These are phyloP conservation scores for Perizoma affinitatum DNA, from an alignment of 2,888 invertebrate species.

Conservation along the genomic window DNA sequence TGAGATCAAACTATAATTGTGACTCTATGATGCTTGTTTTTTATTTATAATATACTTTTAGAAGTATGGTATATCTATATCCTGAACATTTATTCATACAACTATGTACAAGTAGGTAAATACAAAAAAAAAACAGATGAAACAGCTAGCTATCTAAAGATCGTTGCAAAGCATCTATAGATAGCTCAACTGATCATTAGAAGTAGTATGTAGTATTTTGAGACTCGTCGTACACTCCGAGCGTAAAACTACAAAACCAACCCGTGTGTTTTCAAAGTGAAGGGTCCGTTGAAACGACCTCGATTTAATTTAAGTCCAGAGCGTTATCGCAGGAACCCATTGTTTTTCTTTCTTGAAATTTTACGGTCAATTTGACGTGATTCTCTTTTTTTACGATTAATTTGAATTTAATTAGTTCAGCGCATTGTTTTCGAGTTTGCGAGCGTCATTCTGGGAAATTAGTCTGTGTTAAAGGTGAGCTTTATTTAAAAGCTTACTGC, in stretches of 20 bases:
- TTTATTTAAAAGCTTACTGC: slow-evolving; percentile 15
- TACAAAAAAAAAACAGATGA: too few species aligned
- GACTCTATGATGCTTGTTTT: too few species aligned
- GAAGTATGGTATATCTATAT: too few species aligned
- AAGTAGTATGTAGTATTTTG: background rate
- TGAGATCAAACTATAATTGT: too few species aligned
- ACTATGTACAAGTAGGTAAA: too few species aligned
- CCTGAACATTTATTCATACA: too few species aligned
- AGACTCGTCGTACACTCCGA: background rate
- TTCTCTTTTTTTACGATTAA: slow-evolving; percentile 76
- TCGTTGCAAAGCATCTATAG: too few species aligned
- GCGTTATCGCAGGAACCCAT: slow-evolving; percentile 79
- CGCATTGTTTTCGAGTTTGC: slow-evolving; percentile 55
- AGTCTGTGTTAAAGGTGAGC: slow-evolving; percentile 17
- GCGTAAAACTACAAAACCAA: background rate
- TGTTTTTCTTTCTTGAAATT: slow-evolving; percentile 83
- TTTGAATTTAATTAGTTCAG: slow-evolving; percentile 80
- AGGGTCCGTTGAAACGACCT: slow-evolving; percentile 79
- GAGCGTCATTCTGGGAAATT: slow-evolving; percentile 36
- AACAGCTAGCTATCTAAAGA: too few species aligned
- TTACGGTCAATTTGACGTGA: slow-evolving; percentile 83
- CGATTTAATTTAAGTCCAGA: slow-evolving; percentile 82
- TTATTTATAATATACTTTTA: too few species aligned
- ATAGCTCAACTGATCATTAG: too few species aligned
- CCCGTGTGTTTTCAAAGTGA: slow-evolving; percentile 62